Evolutionary conservation across 1,140 invertebrate genomes (phyloP), one percentile per base, ranked within the genome.

Genomic region (Ceratosolen solmsi): DNA sequence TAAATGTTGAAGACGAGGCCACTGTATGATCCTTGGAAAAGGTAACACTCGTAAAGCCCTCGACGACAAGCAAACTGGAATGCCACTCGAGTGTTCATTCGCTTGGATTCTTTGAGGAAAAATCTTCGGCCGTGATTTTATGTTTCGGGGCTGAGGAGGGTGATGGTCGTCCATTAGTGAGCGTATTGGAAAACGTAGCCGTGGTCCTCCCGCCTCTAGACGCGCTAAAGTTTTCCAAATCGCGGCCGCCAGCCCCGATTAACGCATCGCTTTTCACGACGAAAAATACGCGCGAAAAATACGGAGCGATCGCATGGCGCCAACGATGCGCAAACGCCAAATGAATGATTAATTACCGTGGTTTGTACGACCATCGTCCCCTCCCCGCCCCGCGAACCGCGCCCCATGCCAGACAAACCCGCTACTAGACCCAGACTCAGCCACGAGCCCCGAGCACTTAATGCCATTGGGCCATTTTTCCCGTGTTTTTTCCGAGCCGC

Each of bases 11-110:
- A 60, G 27, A 27, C 25, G 25, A 30, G 22, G 58, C n/a, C 7
- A 46, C 41, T 3, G 54, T 30, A 9, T n/a, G 1, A 1, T 25
- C 3, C 3, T 60, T 60, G 13, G 0, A 60, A 30, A 60, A 60
- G 58, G 25, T 20, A 30, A 2, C 58, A 30, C 25, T n/a, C 1
- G 30, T 3, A 65, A 65, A 65, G 60, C 30, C 27, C 60, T 36
- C 30, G 27, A 60, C 9, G 60, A 13, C 8, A 60, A 60, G 22
- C 30, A 36, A 65, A 65, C 27, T 17, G 60, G 11, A 20, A 36
- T 36, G 30, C 30, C 60, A 65, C 60, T 65, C 30, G n/a, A 65
- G 60, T 65, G 60, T 36, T 65, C 60, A 65, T 36, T 65, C 30
- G 60, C 15, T 65, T 22, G 4, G 4, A 13, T 36, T 65, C 60